These are phyloP conservation scores for Agrilus cyanescens DNA, from an alignment of 2,888 invertebrate genomes.

Conservation along the genomic window DNA sequence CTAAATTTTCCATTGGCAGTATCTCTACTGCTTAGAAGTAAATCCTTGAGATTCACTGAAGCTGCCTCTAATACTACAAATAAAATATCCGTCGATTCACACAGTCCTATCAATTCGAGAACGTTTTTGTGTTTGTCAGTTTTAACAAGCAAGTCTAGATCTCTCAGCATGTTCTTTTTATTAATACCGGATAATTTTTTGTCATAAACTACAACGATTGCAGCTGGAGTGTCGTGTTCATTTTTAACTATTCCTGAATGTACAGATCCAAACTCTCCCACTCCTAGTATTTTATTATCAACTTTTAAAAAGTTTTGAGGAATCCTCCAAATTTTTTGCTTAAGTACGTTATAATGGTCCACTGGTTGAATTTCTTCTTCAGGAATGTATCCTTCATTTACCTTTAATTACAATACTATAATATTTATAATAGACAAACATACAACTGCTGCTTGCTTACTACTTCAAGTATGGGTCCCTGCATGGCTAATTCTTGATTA, in stretches of 20 bases:
- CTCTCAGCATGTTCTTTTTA: slow-evolving; percentile 48
- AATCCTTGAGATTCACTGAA: slow-evolving; percentile 55
- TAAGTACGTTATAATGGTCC: slow-evolving; percentile 63
- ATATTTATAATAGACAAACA: slow-evolving; percentile 1
- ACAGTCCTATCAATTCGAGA: slow-evolving; percentile 63
- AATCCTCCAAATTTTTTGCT: slow-evolving; percentile 62
- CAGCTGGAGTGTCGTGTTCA: slow-evolving; percentile 42
- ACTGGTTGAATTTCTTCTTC: slow-evolving; percentile 54
- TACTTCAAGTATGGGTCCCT: slow-evolving; percentile 68
- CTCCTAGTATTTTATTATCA: slow-evolving; percentile 48
- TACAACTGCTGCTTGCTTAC: slow-evolving; percentile 26
- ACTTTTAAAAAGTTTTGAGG: slow-evolving; percentile 61
- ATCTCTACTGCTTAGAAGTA: slow-evolving; percentile 50
- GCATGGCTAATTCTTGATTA: slow-evolving; percentile 58
- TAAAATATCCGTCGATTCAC: slow-evolving; percentile 63
- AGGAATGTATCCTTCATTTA: slow-evolving; percentile 65
- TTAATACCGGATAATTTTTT: slow-evolving; percentile 35
- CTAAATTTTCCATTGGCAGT: slow-evolving; percentile 38
- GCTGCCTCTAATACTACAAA: slow-evolving; percentile 63
- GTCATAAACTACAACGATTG: slow-evolving; percentile 55
- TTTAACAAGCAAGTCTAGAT: slow-evolving; percentile 59
- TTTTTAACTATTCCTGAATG: slow-evolving; percentile 58
- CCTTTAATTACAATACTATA: slow-evolving; percentile 34
- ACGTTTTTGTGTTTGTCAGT: slow-evolving; percentile 60
- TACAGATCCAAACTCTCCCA: slow-evolving; percentile 69